phyloP scores from a whole-genome alignment of 2,113 vertebrate species.

The Erythrolamprus reginae region DNA sequence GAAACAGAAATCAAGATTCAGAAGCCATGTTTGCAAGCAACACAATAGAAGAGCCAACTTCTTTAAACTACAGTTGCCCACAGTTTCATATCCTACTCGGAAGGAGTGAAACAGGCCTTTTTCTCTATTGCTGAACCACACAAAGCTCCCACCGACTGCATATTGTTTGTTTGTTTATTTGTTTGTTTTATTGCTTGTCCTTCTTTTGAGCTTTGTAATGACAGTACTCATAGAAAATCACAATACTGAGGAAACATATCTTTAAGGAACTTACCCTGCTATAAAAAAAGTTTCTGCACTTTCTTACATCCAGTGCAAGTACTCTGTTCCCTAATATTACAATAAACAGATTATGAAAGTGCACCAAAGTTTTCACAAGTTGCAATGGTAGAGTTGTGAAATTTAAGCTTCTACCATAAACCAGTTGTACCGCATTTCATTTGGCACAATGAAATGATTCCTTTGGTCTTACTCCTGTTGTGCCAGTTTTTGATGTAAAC shows the following conservation, averaged over 20 bases:
- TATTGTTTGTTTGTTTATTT: neutral
- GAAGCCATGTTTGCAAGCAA: too few relatives aligned
- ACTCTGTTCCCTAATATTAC: neutral
- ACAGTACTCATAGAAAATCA: neutral
- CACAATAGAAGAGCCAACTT: too few relatives aligned
- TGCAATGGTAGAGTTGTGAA: neutral
- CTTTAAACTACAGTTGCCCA: neutral
- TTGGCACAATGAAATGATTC: accelerated
- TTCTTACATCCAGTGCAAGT: neutral
- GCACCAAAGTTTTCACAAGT: neutral
- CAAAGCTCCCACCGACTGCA: neutral
- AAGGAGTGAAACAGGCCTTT: neutral
- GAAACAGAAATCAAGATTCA: too few relatives aligned
- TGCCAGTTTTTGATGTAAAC: neutral
- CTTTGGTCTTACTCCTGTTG: neutral
- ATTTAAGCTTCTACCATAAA: slow-evolving; percentile 1
- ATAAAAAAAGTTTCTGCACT: neutral
- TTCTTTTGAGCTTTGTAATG: neutral
- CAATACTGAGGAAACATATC: neutral
- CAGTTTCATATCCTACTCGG: neutral
- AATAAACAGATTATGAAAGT: slow-evolving; percentile 15
- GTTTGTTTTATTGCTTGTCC: neutral
- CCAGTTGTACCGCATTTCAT: neutral
- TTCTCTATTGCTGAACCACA: neutral
- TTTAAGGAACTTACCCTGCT: neutral